Evolutionary conservation across 2,888 invertebrate genomes (phyloP).

Genomic region (Blomia tropicalis): DNA sequence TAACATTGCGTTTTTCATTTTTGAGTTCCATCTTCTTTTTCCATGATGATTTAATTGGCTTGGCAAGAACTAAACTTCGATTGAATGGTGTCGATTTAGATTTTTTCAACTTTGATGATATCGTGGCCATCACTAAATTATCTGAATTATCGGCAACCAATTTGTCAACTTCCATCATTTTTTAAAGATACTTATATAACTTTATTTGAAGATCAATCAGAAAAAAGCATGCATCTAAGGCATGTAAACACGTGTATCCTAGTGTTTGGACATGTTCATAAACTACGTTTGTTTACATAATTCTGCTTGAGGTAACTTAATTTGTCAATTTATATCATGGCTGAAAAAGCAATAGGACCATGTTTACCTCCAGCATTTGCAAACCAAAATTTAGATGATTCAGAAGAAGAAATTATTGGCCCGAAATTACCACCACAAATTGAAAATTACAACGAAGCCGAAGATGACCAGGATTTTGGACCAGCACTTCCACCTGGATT

Average conservation of each 20-base stretch:
- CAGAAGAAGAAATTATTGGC: constrained; percentile 4
- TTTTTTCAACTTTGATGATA: background rate
- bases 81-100: constrained; percentile 19
- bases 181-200: background rate
- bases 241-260: too few species aligned
- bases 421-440: background rate
- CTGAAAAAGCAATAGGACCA: background rate
- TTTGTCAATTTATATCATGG: background rate
- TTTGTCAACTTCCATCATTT: background rate
- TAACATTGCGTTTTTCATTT: constrained; percentile 13
- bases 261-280: too few species aligned
- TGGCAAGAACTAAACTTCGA: constrained; percentile 18
- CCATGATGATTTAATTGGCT: constrained; percentile 17
- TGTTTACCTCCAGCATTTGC: background rate
- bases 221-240: background rate
- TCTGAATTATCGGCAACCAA: background rate
- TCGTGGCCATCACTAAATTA: background rate
- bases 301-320: background rate
- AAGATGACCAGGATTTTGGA: constrained; percentile 15
- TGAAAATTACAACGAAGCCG: background rate
- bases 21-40: constrained; percentile 24
- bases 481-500: constrained; percentile 16
- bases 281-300: background rate
- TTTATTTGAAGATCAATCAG: background rate
- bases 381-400: background rate